Percentiles rank a stretch among this genome's conserved stretches.
phyloP scores from a whole-genome alignment of 2,797 vertebrate species.

The Helarctos malayanus region DNA sequence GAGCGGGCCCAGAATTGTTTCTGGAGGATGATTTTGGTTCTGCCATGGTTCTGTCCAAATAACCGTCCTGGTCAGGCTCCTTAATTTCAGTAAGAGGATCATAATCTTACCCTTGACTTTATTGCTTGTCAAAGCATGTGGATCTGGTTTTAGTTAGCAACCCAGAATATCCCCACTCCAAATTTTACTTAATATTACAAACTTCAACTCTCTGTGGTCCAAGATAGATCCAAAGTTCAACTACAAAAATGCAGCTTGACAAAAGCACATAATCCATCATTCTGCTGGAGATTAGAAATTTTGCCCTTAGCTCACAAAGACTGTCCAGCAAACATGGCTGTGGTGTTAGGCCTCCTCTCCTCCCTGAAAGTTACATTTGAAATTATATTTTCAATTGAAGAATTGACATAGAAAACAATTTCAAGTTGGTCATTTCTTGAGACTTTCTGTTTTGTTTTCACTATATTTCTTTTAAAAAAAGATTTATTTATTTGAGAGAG shows the following conservation, averaged over 20 bases:
- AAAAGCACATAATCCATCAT: constrained; percentile 44
- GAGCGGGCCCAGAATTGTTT: background rate
- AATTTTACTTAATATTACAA: constrained; percentile 54
- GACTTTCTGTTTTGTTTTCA: background rate
- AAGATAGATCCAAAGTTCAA: constrained; percentile 30
- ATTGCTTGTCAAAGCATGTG: background rate
- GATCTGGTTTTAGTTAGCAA: constrained; percentile 48
- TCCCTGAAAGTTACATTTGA: constrained; percentile 10
- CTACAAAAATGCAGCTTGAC: constrained; percentile 29
- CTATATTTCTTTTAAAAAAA: background rate
- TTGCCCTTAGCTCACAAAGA: background rate
- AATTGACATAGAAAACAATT: background rate
- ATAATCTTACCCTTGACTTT: background rate
- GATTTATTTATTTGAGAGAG: background rate
- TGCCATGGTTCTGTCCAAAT: background rate
- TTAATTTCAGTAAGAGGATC: background rate
- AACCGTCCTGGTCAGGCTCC: background rate
- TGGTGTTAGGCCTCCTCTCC: background rate
- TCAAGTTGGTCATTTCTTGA: background rate
- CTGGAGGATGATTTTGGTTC: background rate
- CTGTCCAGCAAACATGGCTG: background rate
- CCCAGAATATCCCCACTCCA: constrained; percentile 29
- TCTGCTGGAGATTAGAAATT: background rate
- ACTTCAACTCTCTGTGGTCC: constrained; percentile 4
- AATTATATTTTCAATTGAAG: background rate